Base-by-base conservation (phyloP, 2,113 vertebrate species). In the Calidris pugnax region DNA sequence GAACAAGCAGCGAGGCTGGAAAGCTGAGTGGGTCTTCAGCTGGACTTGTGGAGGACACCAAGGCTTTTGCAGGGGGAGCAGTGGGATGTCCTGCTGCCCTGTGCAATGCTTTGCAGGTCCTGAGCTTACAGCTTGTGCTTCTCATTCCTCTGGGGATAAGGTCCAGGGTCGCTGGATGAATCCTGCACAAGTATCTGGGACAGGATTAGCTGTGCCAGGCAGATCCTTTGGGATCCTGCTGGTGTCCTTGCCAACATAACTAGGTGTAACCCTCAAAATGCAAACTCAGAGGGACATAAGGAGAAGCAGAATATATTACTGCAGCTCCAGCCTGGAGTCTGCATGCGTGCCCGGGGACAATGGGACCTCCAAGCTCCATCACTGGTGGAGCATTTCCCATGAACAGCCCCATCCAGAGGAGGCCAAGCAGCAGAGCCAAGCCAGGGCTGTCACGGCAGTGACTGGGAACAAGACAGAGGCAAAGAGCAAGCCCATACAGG, bases 381-480 rank as follows among this genome's bases (percentile, higher is more conserved):
- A 5, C 13, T 4, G 23, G 26, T 41, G 37, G 50, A 37, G 35
- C 23, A 19, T 24, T 51, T 66, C 39, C 59, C 68, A 33, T 7
- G 20, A 32, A 57, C 4, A 4, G 21, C 28, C 19, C 6, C 5
- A 2, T 41, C 62, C 2, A 2, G 60, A 53, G 67, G 30, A 88
- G 23, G 53, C 6, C 1, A 3, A 83, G 1, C 47, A 51, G 39
- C 11, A 0, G 33, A 95, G 41, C 84, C 50, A 35, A 68, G 28
- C 47, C 1, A 6, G 24, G 75, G n/a, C 72, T 11, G 13, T 87
- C 32, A 1, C 0, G 0, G 17, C 90, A 89, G 67, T 0, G 1
- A 26, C 41, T 77, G 48, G 85, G 43, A 86, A 64, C 21, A 50
- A 87, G 64, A 51, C 56, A 87, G 64, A 90, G 13, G 28, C 0